phyloP scores from a whole-genome alignment of 2,888 invertebrate species.

The Halocaridina rubra region DNA sequence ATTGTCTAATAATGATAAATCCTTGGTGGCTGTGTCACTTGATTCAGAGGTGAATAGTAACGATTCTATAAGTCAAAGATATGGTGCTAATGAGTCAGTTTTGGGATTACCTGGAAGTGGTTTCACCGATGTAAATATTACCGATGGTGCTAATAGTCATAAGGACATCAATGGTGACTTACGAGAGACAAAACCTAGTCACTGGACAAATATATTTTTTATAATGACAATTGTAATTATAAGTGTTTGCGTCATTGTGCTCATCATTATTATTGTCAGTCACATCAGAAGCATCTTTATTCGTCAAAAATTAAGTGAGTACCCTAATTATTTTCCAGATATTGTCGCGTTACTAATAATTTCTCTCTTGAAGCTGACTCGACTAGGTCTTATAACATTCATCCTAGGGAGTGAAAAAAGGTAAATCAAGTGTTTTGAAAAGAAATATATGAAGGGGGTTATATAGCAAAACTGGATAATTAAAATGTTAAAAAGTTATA shows the following conservation, averaged over 20 bases:
- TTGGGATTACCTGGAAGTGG: not conserved
- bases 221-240: not conserved
- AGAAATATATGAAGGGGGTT: no score
- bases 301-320: slow-evolving; percentile 37
- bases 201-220: slow-evolving; percentile 31
- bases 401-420: no score
- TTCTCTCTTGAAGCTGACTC: no score
- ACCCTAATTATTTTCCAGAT: no score
- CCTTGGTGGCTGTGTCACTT: not conserved
- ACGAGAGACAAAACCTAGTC: not conserved
- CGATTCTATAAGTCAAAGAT: slow-evolving; percentile 16
- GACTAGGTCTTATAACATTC: no score
- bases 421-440: no score
- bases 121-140: not conserved
- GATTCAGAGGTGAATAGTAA: slow-evolving; percentile 1
- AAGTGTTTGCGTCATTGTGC: slow-evolving; percentile 26
- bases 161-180: not conserved
- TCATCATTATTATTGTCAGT: slow-evolving; percentile 25
- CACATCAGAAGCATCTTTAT: slow-evolving; percentile 29
- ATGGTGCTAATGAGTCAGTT: slow-evolving; percentile 33
- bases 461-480: no score
- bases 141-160: slow-evolving; percentile 29
- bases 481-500: no score
- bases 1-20: not conserved
- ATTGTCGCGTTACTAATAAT: no score